Evolutionary conservation across 2,888 invertebrate species (phyloP), one percentile per base, ranked within the genome.

Genomic region (Papilio demoleus): DNA sequence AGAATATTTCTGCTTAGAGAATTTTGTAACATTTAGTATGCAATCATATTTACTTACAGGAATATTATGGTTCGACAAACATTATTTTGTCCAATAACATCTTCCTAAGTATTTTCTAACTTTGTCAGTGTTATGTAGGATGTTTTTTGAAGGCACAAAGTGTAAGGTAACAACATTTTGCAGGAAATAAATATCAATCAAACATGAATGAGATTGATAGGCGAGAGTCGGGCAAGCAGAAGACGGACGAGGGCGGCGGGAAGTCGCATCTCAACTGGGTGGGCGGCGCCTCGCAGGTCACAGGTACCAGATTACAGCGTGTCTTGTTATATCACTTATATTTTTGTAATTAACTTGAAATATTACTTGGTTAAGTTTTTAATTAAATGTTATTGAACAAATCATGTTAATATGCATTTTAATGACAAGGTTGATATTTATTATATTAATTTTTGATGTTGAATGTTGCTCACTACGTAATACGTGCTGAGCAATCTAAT

Each of bases 121-220:
- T 1, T 27, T 27, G 47, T 47, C 1, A n/a, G 24, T 14, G 12
- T 27, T 27, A 53, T 53, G n/a, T 14, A n/a, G 27, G 6, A 8
- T 53, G n/a, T 27, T 27, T 27, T 14, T 31, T 11, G 6, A 53
- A n/a, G 53, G 8, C 27, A 53, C 53, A 31, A 31, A 71, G 75
- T 68, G 67, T 68, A 68, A 67, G 77, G 77, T 77, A 73, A 77
- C 80, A 56, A 56, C 31, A 56, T 82, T 78, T 89, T 90, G 79
- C 93, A 95, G 96, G 95, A 86, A 94, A 95, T 73, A 96, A 96
- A 86, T 96, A 95, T 86, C 95, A 95, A 88, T 95, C 95, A 74
- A 94, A 94, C 82, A 88, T 96, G 82, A 96, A 96, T 86, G 96
- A 96, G 88, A 96, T 96, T 83, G 96, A 95, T 86, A 96, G 96